These are phyloP conservation scores for Myotis yumanensis DNA, from an alignment of 2,113 vertebrate genomes.

Conservation along the genomic window DNA sequence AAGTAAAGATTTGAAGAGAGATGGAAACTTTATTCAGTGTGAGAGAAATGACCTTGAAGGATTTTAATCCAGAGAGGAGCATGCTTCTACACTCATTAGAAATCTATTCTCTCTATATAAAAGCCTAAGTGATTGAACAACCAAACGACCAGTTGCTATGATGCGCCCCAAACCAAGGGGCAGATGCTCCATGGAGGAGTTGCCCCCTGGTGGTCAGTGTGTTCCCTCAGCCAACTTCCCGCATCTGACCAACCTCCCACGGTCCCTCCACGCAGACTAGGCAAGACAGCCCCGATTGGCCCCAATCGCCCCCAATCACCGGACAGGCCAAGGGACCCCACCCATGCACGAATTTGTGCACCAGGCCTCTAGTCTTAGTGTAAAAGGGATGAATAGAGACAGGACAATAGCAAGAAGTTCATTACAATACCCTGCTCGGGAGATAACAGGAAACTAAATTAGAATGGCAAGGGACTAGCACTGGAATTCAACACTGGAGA, in stretches of 20 bases:
- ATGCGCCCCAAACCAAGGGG: too few relatives aligned
- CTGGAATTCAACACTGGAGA: neutral
- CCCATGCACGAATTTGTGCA: too few relatives aligned
- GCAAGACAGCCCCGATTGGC: too few relatives aligned
- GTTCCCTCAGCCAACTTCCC: too few relatives aligned
- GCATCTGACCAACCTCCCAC: too few relatives aligned
- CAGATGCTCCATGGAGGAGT: too few relatives aligned
- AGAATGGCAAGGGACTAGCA: neutral
- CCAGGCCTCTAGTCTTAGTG: too few relatives aligned
- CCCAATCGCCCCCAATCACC: rapidly evolving
- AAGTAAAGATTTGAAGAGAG: neutral
- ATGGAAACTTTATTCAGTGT: neutral
- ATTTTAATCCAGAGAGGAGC: neutral
- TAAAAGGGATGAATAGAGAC: neutral
- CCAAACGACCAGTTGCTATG: too few relatives aligned
- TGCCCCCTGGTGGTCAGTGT: too few relatives aligned
- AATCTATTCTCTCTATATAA: neutral
- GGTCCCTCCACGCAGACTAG: too few relatives aligned
- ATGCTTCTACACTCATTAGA: neutral
- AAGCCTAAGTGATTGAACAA: too few relatives aligned
- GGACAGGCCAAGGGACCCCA: too few relatives aligned
- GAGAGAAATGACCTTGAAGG: neutral
- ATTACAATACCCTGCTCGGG: neutral
- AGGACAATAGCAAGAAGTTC: neutral
- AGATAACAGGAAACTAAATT: neutral